Conservation (phyloP, 2,113 vertebrate genomes). For the Neofelis nebulosa region DNA sequence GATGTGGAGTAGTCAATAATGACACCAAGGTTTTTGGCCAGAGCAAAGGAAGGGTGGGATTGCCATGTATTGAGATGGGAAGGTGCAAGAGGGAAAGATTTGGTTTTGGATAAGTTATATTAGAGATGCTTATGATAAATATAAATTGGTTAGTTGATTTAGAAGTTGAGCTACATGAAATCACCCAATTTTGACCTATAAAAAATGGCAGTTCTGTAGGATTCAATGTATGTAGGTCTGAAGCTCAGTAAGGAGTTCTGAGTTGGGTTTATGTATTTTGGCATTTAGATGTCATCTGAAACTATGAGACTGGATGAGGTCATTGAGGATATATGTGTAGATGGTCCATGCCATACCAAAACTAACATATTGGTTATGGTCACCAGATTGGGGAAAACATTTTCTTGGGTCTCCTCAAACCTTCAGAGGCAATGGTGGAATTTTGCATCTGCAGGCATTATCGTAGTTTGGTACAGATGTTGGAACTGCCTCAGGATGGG, state of each 20-base stretch:
- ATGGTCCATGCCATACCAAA: neutral
- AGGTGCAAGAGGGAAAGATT: neutral
- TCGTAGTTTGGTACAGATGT: neutral
- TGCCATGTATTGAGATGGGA: neutral
- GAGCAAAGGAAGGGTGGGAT: neutral
- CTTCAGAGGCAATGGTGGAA: neutral
- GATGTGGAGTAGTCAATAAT: neutral
- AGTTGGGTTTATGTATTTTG: neutral
- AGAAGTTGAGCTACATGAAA: neutral
- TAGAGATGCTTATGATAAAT: neutral
- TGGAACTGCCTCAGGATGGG: neutral
- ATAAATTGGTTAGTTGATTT: neutral
- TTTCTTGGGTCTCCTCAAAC: neutral
- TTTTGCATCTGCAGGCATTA: neutral
- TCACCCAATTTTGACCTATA: neutral
- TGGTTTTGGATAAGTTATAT: neutral
- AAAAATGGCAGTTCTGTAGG: neutral
- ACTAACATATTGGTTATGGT: neutral
- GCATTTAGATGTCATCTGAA: neutral
- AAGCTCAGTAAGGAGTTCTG: neutral
- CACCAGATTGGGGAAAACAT: neutral
- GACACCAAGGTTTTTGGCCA: neutral
- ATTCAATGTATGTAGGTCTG: neutral
- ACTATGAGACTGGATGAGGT: neutral
- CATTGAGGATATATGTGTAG: neutral